Evolutionary conservation across 2,113 vertebrate genomes (phyloP).

Genomic region (Crotalus viridis): DNA sequence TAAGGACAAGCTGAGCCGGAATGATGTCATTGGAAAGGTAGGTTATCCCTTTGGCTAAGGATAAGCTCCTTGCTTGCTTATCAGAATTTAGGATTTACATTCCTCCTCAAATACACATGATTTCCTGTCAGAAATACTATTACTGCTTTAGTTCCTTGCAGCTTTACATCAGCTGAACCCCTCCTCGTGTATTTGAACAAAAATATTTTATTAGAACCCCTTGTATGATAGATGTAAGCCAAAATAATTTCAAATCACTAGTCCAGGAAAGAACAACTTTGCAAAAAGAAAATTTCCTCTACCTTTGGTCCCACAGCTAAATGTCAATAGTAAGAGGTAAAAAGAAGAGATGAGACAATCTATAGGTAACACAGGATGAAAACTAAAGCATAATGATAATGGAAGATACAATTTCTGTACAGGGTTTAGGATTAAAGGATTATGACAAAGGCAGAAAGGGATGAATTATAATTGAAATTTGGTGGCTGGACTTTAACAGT

Average conservation of each 20-base stretch:
- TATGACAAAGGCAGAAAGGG: not conserved
- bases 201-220: not conserved
- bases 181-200: not conserved
- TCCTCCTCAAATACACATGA: not conserved
- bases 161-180: not conserved
- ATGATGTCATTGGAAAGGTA: conserved; percentile 99
- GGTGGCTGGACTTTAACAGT: not conserved
- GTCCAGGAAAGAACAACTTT: not conserved
- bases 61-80: not conserved
- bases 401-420: not conserved
- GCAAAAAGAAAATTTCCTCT: not conserved
- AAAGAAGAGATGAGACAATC: not conserved
- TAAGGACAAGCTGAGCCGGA: conserved; percentile 95
- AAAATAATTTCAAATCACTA: not conserved
- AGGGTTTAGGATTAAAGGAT: not conserved
- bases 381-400: not conserved
- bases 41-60: conserved; percentile 17
- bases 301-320: not conserved
- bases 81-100: not conserved
- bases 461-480: not conserved
- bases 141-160: not conserved
- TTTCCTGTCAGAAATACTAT: not conserved
- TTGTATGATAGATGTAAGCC: not conserved
- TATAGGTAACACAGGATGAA: not conserved
- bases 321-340: not conserved